phyloP scores from a whole-genome alignment of 1,140 invertebrate genomes.

The Drosophila parvula region DNA sequence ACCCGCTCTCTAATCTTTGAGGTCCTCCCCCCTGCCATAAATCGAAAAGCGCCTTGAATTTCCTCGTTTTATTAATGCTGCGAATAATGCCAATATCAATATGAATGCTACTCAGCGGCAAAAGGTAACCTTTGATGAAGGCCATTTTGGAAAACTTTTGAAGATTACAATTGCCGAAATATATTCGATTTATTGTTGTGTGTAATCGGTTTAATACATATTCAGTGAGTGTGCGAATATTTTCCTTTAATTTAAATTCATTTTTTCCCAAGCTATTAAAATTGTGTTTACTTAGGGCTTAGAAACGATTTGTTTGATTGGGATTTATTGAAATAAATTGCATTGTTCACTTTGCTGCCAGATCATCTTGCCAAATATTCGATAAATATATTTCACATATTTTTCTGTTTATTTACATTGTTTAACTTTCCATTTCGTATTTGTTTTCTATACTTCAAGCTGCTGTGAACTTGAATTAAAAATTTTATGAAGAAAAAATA shows the following conservation, averaged over 20 bases:
- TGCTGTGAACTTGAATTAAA: background rate
- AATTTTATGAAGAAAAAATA: too few species aligned
- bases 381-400: background rate
- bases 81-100: constrained; percentile 34
- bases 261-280: background rate
- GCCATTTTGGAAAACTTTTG: constrained; percentile 15
- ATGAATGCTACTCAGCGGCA: constrained; percentile 1
- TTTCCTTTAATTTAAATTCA: background rate
- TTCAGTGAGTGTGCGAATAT: background rate
- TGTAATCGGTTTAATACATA: constrained; percentile 28
- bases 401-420: background rate
- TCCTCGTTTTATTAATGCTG: constrained; percentile 35
- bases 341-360: background rate
- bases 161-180: constrained; percentile 17
- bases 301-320: background rate
- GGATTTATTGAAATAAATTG: background rate
- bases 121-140: constrained; percentile 35
- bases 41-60: constrained; percentile 27
- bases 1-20: constrained; percentile 14
- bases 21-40: background rate
- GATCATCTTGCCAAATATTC: background rate
- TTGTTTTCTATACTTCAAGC: background rate
- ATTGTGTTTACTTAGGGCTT: background rate
- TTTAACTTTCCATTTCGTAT: background rate
- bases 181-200: constrained; percentile 20